A percentile compares a stretch with the other conserved stretches of the same genome.
These are phyloP conservation scores for Alfaro cultratus DNA, from an alignment of 2,797 vertebrate species.

Conservation along the genomic window DNA sequence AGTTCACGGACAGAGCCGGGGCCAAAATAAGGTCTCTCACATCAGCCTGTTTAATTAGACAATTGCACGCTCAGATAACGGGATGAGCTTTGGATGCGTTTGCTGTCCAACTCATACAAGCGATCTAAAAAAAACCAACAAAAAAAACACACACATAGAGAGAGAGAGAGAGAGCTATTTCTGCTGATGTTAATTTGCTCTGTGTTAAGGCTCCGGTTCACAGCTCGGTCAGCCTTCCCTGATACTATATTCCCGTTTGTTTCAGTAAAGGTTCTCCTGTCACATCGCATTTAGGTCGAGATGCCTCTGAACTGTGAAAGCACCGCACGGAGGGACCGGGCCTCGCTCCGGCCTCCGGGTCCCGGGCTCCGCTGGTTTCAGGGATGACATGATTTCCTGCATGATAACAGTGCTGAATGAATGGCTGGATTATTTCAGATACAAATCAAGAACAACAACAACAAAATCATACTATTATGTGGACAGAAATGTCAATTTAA, in stretches of 20 bases:
- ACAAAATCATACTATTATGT: not conserved
- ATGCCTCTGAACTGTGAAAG: slow-evolving; percentile 89
- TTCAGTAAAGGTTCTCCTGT: slow-evolving; percentile 89
- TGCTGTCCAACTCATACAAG: slow-evolving; percentile 74
- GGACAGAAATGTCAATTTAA: not conserved
- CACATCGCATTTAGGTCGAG: slow-evolving; percentile 83
- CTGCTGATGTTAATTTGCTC: slow-evolving; percentile 91
- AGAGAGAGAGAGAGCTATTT: slow-evolving; percentile 73
- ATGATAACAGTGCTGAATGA: slow-evolving; percentile 3
- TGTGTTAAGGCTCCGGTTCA: slow-evolving; percentile 87
- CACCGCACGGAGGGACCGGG: slow-evolving; percentile 75
- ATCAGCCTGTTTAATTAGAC: slow-evolving; percentile 14
- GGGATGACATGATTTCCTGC: slow-evolving; percentile 12
- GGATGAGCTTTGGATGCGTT: slow-evolving; percentile 75
- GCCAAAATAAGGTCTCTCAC: slow-evolving; percentile 22
- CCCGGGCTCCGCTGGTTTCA: slow-evolving; percentile 45
- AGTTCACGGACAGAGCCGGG: slow-evolving; percentile 34
- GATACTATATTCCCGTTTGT: slow-evolving; percentile 91
- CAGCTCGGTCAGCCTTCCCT: slow-evolving; percentile 91
- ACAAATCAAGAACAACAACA: not conserved
- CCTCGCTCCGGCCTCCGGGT: slow-evolving; percentile 60
- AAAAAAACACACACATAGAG: not conserved
- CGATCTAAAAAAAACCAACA: slow-evolving; percentile 61
- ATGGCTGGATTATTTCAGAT: not conserved
- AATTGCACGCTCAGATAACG: slow-evolving; percentile 72